Base-by-base conservation (phyloP, 2,797 vertebrate genomes). In the Linurgus olivaceus region DNA sequence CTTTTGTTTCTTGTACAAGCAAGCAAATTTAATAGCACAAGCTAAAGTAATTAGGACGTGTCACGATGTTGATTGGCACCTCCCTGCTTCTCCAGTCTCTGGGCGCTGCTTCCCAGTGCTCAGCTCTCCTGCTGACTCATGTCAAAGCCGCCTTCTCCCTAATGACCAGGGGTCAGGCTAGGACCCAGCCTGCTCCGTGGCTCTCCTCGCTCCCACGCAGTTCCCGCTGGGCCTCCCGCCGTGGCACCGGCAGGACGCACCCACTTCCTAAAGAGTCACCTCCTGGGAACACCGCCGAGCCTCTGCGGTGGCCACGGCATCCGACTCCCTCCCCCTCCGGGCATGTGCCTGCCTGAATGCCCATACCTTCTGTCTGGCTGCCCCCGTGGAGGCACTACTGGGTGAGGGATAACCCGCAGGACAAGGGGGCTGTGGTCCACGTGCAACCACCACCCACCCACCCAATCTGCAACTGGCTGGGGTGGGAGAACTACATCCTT, bases 181-280 rank as follows among this genome's bases (percentile, higher is more conserved):
- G 59, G 59, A 74, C 72, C 62, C 86, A 93, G 76, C 87, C 86
- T 1, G 18, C 85, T 86, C 89, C 35, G 1, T 38, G 80, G 78
- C 55, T 92, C 91, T 87, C 75, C 89, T 68, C 3, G 9, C 94
- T 88, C 89, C 91, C 81, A 89, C 86, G 37, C 95, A 94, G 75
- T 85, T 97, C 86, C 92, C 47, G 57, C 52, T 66, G 77, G 63
- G 91, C 74, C 75, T 91, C 78, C 75, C 1, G 29, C 7, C 16
- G 73, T 37, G 4, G 67, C 91, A 89, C 67, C 3, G 12, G 48
- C 17, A 3, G 79, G 94, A 84, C 77, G 48, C 96, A 94, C 93
- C 90, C 95, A 93, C 90, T 97, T 97, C 95, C 95, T 96, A 95
- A 94, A 95, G 90, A 95, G 93, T 90, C 94, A 93, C 81, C 86